Conservation (phyloP, 2,797 vertebrate species). For the Falco novaeseelandiae region DNA sequence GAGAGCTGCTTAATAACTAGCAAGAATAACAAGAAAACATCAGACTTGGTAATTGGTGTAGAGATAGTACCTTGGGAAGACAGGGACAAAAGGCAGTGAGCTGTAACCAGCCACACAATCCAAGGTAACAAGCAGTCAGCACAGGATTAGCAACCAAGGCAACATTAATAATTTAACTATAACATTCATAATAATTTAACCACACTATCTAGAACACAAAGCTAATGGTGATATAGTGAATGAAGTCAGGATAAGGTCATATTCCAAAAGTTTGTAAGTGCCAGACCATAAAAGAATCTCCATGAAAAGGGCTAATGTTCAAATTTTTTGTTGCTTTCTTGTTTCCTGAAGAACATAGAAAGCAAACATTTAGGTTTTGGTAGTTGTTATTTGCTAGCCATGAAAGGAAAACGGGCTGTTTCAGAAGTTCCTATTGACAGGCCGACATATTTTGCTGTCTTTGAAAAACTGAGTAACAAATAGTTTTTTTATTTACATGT, state of each 20-base stretch:
- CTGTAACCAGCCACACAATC: constrained; percentile 24
- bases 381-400: background rate
- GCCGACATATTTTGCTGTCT: background rate
- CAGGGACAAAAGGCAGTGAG: constrained; percentile 53
- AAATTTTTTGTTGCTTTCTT: background rate
- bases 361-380: background rate
- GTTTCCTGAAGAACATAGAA: background rate
- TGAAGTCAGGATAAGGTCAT: background rate
- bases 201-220: background rate
- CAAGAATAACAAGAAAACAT: constrained; percentile 5
- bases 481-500: background rate
- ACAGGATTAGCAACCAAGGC: constrained; percentile 43
- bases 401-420: background rate
- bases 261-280: background rate
- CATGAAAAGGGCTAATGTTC: background rate
- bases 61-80: constrained; percentile 25
- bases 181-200: constrained; percentile 31
- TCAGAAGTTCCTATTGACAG: background rate
- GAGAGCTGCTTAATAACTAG: background rate
- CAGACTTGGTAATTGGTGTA: constrained; percentile 28
- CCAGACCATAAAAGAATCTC: background rate
- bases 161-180: constrained; percentile 26
- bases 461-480: constrained; percentile 56
- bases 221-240: constrained; percentile 3
- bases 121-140: constrained; percentile 39